Percentiles rank a stretch among this genome's conserved stretches.
These are phyloP conservation scores for Tanaodytes sp. DNA, from an alignment of 2,888 invertebrate genomes.

Conservation along the genomic window DNA sequence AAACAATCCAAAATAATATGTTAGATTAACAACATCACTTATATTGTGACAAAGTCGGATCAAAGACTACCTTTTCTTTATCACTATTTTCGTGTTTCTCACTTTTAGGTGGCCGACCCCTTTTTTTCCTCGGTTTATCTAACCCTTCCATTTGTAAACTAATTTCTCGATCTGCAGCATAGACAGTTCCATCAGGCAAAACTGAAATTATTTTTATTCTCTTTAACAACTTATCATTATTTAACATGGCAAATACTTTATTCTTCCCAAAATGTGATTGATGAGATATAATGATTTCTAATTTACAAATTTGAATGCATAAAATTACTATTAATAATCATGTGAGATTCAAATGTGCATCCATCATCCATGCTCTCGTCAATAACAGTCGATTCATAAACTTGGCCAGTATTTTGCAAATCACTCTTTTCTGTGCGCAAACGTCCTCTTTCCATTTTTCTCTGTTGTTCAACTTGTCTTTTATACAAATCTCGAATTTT, in stretches of 20 bases:
- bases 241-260: too few relatives aligned
- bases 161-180: constrained; percentile 79
- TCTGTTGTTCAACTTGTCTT: constrained; percentile 72
- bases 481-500: constrained; percentile 75
- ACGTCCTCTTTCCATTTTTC: constrained; percentile 50
- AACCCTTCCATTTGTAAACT: constrained; percentile 79
- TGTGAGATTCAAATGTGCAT: constrained; percentile 39
- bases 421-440: constrained; percentile 23
- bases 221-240: neutral
- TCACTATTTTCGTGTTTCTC: constrained; percentile 60
- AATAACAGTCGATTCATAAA: constrained; percentile 12
- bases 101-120: constrained; percentile 81
- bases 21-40: too few relatives aligned
- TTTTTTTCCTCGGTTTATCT: constrained; percentile 79
- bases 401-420: constrained; percentile 7
- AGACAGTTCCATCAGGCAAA: constrained; percentile 78
- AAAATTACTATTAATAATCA: constrained; percentile 71
- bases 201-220: constrained; percentile 71
- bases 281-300: too few relatives aligned
- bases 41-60: too few relatives aligned
- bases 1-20: too few relatives aligned
- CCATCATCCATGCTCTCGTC: constrained; percentile 31
- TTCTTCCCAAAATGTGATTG: too few relatives aligned
- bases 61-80: constrained; percentile 50
- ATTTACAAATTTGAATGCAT: too few relatives aligned